Evolutionary conservation across 2,888 invertebrate genomes (phyloP).

Genomic region (Clistopyga incitator): DNA sequence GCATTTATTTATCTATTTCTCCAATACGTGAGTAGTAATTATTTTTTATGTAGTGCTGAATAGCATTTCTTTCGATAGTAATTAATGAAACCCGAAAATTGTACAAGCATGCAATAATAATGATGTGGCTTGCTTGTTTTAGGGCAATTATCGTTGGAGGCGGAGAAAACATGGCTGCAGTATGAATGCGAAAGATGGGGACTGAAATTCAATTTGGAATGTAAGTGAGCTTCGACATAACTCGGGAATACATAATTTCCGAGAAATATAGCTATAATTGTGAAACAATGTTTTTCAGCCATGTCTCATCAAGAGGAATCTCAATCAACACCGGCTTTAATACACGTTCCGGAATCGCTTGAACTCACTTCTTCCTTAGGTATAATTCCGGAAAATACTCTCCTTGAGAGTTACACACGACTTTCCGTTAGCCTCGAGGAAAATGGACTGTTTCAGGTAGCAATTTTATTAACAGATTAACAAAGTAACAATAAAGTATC

Average conservation of each 20-base stretch:
- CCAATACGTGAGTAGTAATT: not conserved
- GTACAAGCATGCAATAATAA: conserved; percentile 53
- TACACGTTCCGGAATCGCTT: conserved; percentile 88
- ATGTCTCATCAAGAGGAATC: conserved; percentile 95
- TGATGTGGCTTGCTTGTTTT: conserved; percentile 74
- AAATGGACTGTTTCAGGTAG: conserved; percentile 90
- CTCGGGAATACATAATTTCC: not conserved
- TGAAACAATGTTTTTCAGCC: conserved; percentile 84
- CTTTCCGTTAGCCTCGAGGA: conserved; percentile 95
- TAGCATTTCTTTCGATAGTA: too few relatives aligned
- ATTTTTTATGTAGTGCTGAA: too few relatives aligned
- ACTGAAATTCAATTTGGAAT: conserved; percentile 92
- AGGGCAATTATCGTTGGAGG: conserved; percentile 95
- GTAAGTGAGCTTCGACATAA: conserved; percentile 84
- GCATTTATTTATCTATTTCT: not conserved
- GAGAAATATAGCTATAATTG: not conserved
- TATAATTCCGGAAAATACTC: conserved; percentile 94
- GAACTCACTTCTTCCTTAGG: conserved; percentile 89
- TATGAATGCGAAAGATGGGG: conserved; percentile 96
- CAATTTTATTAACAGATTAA: not conserved
- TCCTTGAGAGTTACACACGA: conserved; percentile 94
- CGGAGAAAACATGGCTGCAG: conserved; percentile 95
- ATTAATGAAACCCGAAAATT: not conserved
- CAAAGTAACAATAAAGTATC: not conserved
- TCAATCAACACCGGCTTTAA: conserved; percentile 94